phyloP scores from a whole-genome alignment of 2,888 invertebrate genomes.

The Tuberolachnus salignus region DNA sequence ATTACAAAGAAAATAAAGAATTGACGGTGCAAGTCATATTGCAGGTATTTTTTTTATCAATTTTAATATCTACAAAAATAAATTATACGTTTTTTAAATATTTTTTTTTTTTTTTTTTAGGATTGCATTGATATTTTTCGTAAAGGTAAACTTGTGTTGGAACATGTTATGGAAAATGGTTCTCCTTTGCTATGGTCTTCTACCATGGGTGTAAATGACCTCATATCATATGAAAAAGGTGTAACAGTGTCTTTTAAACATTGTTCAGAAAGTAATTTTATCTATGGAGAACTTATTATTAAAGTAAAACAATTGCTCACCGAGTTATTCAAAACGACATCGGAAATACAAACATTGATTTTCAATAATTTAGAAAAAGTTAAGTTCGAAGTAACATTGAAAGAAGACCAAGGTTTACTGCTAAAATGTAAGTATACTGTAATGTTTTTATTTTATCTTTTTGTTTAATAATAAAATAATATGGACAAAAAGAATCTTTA shows the following conservation, averaged over 20 bases:
- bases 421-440: background rate
- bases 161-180: background rate
- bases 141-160: background rate
- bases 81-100: too few species aligned
- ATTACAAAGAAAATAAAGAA: constrained; percentile 17
- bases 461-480: background rate
- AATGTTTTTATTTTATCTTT: background rate
- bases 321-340: constrained; percentile 25
- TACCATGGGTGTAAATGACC: background rate
- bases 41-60: background rate
- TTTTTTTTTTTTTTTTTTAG: background rate
- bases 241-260: constrained; percentile 27
- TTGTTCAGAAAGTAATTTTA: constrained; percentile 27
- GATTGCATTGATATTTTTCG: constrained; percentile 24
- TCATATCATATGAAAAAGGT: constrained; percentile 21
- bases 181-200: constrained; percentile 1
- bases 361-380: constrained; percentile 28
- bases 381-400: background rate
- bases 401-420: background rate
- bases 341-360: constrained; percentile 21
- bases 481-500: too few species aligned
- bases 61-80: too few species aligned
- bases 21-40: background rate
- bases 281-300: constrained; percentile 17
- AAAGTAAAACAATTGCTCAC: constrained; percentile 15